Conservation (phyloP, 1,140 invertebrate species). For the Halictus rubicundus region DNA sequence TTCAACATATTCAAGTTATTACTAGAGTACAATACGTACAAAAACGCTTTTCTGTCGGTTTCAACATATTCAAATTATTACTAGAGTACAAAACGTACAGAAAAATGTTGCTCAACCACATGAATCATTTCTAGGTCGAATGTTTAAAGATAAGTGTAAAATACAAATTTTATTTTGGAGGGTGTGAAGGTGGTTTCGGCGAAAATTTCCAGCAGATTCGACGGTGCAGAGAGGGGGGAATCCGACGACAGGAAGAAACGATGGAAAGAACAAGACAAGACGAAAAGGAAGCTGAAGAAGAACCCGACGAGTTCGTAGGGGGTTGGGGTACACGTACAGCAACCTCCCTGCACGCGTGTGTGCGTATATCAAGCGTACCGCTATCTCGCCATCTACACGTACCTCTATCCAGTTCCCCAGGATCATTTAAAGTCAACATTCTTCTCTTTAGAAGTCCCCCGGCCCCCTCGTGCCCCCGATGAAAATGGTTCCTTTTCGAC, state of each 20-base stretch:
- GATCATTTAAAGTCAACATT: constrained; percentile 55
- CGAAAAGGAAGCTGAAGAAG: constrained; percentile 1
- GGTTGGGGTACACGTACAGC: constrained; percentile 8
- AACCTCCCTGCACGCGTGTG: constrained; percentile 37
- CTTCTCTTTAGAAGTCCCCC: constrained; percentile 25
- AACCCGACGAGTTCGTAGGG: no score
- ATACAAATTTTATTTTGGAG: no score
- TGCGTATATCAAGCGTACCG: constrained; percentile 54
- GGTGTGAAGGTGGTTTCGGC: constrained; percentile 27
- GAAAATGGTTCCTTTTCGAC: constrained; percentile 23
- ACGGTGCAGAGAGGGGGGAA: not conserved
- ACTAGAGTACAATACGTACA: no score
- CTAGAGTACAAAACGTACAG: no score
- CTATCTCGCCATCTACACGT: constrained; percentile 49
- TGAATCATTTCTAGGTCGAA: no score
- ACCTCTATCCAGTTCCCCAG: not conserved
- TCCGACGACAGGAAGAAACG: constrained; percentile 18
- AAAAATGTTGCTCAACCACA: no score
- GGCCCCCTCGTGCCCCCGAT: not conserved
- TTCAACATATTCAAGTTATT: no score
- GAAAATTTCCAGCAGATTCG: constrained; percentile 32
- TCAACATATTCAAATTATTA: no score
- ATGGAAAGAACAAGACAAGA: not conserved
- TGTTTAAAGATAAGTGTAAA: no score
- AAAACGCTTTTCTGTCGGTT: no score